phyloP scores from a whole-genome alignment of 2,797 vertebrate species.

The Melanotaenia nigrans region DNA sequence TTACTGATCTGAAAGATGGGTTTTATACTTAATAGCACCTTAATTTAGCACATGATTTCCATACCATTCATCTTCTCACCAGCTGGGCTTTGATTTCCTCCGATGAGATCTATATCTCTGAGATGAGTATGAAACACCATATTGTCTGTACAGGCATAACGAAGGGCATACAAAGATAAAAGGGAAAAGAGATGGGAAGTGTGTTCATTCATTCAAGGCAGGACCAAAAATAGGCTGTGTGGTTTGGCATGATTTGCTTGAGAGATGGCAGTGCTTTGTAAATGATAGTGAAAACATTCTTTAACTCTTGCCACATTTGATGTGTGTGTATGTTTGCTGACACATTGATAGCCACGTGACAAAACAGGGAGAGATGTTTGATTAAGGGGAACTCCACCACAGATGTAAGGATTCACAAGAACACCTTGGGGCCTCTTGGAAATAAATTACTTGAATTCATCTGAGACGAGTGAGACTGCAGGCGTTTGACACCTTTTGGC shows the following conservation, averaged over 20 bases:
- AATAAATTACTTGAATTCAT: constrained; percentile 60
- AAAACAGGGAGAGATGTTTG: constrained; percentile 54
- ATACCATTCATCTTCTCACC: constrained; percentile 36
- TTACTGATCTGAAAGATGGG: not conserved
- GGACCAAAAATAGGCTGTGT: constrained; percentile 58
- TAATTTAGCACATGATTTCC: constrained; percentile 41
- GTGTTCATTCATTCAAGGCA: constrained; percentile 40
- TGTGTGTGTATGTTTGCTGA: constrained; percentile 52
- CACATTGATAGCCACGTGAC: constrained; percentile 66
- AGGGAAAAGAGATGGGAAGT: constrained; percentile 34
- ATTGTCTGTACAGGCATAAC: constrained; percentile 41
- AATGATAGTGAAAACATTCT: constrained; percentile 64
- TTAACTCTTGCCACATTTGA: constrained; percentile 63
- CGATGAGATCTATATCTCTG: constrained; percentile 60
- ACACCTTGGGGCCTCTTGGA: constrained; percentile 44
- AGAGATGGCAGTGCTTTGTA: constrained; percentile 52
- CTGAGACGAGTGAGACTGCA: constrained; percentile 35
- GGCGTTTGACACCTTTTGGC: constrained; percentile 20
- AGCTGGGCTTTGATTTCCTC: constrained; percentile 51
- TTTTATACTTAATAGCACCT: constrained; percentile 17
- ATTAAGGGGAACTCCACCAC: constrained; percentile 73
- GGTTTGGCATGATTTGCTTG: constrained; percentile 61
- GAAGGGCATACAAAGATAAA: constrained; percentile 56
- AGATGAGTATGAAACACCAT: constrained; percentile 46
- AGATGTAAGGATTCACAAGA: constrained; percentile 49